Percentiles rank a stretch among this genome's conserved stretches.
Conservation (phyloP, 2,888 invertebrate genomes). For the Ryuthela nishihirai region DNA sequence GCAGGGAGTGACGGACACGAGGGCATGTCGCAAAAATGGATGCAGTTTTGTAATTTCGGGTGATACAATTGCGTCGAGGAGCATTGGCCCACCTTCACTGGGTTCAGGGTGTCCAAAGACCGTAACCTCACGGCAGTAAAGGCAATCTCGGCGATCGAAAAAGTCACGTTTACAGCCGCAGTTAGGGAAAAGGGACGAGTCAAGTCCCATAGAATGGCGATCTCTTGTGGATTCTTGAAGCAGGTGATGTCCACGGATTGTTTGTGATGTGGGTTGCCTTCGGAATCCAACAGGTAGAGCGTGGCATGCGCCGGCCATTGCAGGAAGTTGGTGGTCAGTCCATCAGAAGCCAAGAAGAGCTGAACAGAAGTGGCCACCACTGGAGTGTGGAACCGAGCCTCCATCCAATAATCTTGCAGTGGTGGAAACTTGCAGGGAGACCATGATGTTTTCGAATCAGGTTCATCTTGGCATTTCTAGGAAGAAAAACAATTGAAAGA, state of each 20-base stretch:
- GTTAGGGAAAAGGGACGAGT: constrained; percentile 1
- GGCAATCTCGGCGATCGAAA: background rate
- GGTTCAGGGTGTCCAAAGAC: background rate
- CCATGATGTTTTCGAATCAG: background rate
- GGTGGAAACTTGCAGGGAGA: background rate
- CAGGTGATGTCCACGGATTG: background rate
- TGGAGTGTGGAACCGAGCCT: background rate
- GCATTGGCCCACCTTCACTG: background rate
- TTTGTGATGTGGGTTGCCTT: background rate
- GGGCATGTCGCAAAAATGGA: background rate
- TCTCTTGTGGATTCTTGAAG: background rate
- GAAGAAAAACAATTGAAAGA: background rate
- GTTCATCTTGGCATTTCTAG: background rate
- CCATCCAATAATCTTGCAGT: background rate
- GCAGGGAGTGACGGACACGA: background rate
- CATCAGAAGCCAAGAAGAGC: constrained; percentile 5
- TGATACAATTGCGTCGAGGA: background rate
- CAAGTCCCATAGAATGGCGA: background rate
- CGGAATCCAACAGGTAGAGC: background rate
- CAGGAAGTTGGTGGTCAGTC: background rate
- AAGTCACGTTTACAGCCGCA: background rate
- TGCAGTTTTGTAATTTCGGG: background rate
- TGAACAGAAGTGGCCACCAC: constrained; percentile 5
- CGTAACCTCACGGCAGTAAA: background rate
- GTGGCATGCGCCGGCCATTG: background rate